phyloP scores from a whole-genome alignment of 2,797 vertebrate species.

The Manis crassicaudata region DNA sequence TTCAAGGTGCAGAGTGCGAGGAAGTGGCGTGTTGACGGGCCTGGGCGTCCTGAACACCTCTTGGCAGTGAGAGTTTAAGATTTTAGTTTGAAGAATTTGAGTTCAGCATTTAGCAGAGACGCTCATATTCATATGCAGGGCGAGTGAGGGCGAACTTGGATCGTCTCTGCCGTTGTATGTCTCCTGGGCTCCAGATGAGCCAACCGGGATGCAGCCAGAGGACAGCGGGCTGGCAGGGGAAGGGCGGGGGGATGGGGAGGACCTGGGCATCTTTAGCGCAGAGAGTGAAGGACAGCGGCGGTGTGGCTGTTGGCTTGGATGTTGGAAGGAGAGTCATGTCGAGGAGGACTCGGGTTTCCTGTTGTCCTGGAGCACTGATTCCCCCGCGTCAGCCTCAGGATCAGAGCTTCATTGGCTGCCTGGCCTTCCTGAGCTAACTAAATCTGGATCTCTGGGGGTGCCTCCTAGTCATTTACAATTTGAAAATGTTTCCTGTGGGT shows the following conservation, averaged over 20 bases:
- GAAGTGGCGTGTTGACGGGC: not conserved
- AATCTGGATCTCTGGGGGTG: not conserved
- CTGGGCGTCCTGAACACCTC: not conserved
- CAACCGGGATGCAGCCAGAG: not conserved
- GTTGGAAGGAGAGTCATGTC: not conserved
- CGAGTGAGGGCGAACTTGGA: not conserved
- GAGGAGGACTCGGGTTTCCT: not conserved
- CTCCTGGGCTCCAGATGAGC: not conserved
- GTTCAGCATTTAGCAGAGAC: not conserved
- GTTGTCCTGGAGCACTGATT: not conserved
- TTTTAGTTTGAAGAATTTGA: slow-evolving; percentile 3
- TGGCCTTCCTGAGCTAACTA: not conserved
- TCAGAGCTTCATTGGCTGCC: not conserved
- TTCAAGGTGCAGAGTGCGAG: too few relatives aligned
- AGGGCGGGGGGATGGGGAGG: not conserved
- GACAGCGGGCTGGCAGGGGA: not conserved
- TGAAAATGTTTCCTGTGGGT: slow-evolving; percentile 5
- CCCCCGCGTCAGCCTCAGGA: not conserved
- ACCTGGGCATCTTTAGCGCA: not conserved
- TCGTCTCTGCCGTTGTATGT: not conserved
- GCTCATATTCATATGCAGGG: not conserved
- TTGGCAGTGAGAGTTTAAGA: not conserved
- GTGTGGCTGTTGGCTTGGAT: not conserved
- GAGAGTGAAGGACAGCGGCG: not conserved
- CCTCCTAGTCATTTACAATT: not conserved